A percentile compares a stretch with the other conserved stretches of the same genome.
Conservation (phyloP, 1,140 invertebrate genomes). For the Probaryconus sp. region DNA sequence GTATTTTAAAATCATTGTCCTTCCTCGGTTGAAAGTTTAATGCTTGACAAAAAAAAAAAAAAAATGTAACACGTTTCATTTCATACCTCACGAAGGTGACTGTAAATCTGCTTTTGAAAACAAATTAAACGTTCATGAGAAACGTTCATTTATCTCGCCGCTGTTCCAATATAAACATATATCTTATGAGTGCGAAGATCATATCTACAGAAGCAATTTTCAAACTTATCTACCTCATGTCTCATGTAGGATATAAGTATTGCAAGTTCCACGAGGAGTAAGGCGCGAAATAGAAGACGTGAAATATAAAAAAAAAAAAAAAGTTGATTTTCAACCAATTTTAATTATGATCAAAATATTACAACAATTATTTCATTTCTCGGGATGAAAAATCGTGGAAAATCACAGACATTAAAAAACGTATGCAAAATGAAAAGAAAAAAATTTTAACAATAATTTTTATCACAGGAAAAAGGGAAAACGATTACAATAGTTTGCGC, state of each 20-base stretch:
- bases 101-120: not conserved
- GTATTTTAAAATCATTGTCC: too few relatives aligned
- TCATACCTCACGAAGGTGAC: not conserved
- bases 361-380: too few relatives aligned
- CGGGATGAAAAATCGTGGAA: constrained; percentile 2
- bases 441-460: too few relatives aligned
- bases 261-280: not conserved
- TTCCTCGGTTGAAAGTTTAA: too few relatives aligned
- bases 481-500: constrained; percentile 12
- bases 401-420: too few relatives aligned
- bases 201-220: constrained; percentile 28
- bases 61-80: too few relatives aligned
- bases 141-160: constrained; percentile 12
- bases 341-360: too few relatives aligned
- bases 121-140: not conserved
- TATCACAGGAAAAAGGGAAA: constrained; percentile 19
- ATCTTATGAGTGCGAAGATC: constrained; percentile 10
- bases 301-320: not conserved
- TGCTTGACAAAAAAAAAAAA: too few relatives aligned
- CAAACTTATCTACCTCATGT: constrained; percentile 22
- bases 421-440: too few relatives aligned
- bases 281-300: not conserved
- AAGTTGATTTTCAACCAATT: too few relatives aligned
- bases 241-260: not conserved
- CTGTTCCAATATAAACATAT: constrained; percentile 18